A percentile compares a stretch with the other conserved stretches of the same genome.
These are phyloP conservation scores for Drosophila paulistorum DNA, from an alignment of 1,140 invertebrate genomes.

Conservation along the genomic window DNA sequence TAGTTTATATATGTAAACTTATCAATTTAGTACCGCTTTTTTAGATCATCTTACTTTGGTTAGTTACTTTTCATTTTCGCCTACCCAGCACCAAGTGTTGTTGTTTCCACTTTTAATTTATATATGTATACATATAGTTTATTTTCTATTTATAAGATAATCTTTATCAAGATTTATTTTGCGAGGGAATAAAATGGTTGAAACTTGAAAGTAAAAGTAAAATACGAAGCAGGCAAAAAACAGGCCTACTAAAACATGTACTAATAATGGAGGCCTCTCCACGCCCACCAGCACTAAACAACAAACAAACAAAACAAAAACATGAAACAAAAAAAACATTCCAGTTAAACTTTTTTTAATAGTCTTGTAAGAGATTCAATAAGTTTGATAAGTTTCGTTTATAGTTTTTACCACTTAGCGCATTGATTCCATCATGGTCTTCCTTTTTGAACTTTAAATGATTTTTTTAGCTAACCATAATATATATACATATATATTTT, in stretches of 20 bases:
- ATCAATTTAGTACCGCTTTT: slow-evolving; percentile 6
- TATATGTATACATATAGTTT: slow-evolving; percentile 43
- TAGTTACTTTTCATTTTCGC: slow-evolving; percentile 41
- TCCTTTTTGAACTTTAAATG: slow-evolving; percentile 73
- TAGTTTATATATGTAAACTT: not conserved
- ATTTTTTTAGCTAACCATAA: slow-evolving; percentile 41
- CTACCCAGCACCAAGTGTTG: slow-evolving; percentile 73
- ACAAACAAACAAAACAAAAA: not conserved
- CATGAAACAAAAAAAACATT: slow-evolving; percentile 45
- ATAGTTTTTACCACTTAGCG: slow-evolving; percentile 35
- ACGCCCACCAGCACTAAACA: slow-evolving; percentile 10
- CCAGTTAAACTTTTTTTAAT: slow-evolving; percentile 61
- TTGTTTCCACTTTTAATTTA: slow-evolving; percentile 69
- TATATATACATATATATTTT: slow-evolving; percentile 21
- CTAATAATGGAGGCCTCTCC: slow-evolving; percentile 4
- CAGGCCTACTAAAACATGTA: slow-evolving; percentile 14
- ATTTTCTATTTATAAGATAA: slow-evolving; percentile 57
- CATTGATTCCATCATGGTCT: slow-evolving; percentile 67
- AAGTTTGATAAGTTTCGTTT: slow-evolving; percentile 33
- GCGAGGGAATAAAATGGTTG: slow-evolving; percentile 71
- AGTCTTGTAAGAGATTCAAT: slow-evolving; percentile 20
- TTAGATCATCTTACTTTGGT: slow-evolving; percentile 60
- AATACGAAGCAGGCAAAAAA: slow-evolving; percentile 11
- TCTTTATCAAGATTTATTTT: slow-evolving; percentile 59
- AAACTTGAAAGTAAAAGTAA: slow-evolving; percentile 67